phyloP scores from a whole-genome alignment of 2,113 vertebrate species.

The mouse (Mus musculus) region GRCm39 chr3:131544501-131545000 shows the following conservation, averaged over 20 bases:
- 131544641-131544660: not conserved
- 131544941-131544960: slow-evolving; percentile 14
- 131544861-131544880: not conserved
- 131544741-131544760: not conserved
- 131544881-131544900: not conserved
- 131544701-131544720: not conserved
- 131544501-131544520: not conserved
- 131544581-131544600: not conserved
- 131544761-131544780: not conserved
- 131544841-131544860: not conserved
- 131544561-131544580: not conserved
- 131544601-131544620: not conserved
- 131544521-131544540: not conserved
- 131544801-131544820: not conserved
- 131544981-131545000: slow-evolving; percentile 17
- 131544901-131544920: not conserved
- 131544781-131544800: not conserved
- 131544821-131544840: not conserved
- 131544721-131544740: not conserved
- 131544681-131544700: not conserved
- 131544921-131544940: not conserved
- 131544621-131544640: slow-evolving; percentile 13
- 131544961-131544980: not conserved
- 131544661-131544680: not conserved
- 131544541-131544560: not conserved